Conservation (phyloP, 2,113 vertebrate species). For the Pterophyllum scalare region DNA sequence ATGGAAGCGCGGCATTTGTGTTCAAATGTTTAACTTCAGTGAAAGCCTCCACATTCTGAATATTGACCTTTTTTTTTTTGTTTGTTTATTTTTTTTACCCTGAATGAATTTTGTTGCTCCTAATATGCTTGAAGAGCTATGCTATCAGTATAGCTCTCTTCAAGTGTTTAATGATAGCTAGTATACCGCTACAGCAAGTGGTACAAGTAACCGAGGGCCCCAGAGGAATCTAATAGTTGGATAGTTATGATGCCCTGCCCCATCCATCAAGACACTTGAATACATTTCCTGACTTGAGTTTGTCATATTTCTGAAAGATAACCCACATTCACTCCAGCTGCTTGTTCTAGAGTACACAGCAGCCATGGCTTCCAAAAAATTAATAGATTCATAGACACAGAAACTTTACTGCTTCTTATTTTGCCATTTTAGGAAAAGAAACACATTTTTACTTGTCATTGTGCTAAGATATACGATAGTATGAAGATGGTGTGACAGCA, state of each 20-base stretch:
- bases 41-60: not conserved
- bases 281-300: not conserved
- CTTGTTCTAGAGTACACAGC: not conserved
- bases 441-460: not conserved
- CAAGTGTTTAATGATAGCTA: not conserved
- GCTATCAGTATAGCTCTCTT: not conserved
- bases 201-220: not conserved
- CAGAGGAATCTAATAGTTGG: not conserved
- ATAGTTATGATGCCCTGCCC: not conserved
- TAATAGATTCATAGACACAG: not conserved
- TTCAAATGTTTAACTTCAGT: slow-evolving; percentile 1
- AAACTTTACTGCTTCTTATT: not conserved
- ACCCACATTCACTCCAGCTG: not conserved
- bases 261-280: not conserved
- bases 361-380: not conserved
- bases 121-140: not conserved
- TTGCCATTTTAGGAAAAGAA: not conserved
- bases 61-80: fast-evolving
- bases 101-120: not conserved
- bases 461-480: not conserved
- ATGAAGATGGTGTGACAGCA: not conserved
- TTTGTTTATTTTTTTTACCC: not conserved
- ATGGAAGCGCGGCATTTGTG: not conserved
- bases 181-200: not conserved
- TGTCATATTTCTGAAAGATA: not conserved